Conservation (phyloP, 1,140 invertebrate genomes). For the Calycopis cecrops region DNA sequence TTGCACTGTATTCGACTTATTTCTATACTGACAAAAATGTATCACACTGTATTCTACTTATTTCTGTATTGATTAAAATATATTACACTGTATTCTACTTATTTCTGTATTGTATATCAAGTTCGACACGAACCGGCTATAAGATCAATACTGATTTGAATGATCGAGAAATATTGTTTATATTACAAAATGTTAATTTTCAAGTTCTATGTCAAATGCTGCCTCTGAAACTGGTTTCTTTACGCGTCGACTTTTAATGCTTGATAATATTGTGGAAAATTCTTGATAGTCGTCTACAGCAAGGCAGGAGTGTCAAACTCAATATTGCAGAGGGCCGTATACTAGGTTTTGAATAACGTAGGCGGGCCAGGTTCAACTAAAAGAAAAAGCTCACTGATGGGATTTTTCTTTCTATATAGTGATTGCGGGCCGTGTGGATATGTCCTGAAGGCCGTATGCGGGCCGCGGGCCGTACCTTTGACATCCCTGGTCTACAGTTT, state of each 20-base stretch:
- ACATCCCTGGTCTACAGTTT: no score
- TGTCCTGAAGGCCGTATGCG: no score
- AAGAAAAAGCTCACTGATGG: no score
- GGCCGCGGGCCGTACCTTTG: no score
- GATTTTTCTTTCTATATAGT: no score
- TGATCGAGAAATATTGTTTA: constrained; percentile 42
- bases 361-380: no score
- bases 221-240: constrained; percentile 34
- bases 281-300: neutral
- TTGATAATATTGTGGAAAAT: constrained; percentile 1
- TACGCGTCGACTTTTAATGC: neutral
- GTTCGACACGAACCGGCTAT: neutral
- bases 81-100: neutral
- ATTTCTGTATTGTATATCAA: neutral
- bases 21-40: no score
- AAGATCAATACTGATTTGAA: constrained; percentile 36
- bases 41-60: neutral
- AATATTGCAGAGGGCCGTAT: no score
- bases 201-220: constrained; percentile 62
- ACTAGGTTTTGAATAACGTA: no score
- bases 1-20: neutral
- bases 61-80: neutral
- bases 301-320: no score
- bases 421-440: no score
- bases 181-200: constrained; percentile 59